A percentile compares a stretch with the other conserved stretches of the same genome.
Conservation (phyloP, 2,888 invertebrate genomes). For the Auanema freiburgensis region DNA sequence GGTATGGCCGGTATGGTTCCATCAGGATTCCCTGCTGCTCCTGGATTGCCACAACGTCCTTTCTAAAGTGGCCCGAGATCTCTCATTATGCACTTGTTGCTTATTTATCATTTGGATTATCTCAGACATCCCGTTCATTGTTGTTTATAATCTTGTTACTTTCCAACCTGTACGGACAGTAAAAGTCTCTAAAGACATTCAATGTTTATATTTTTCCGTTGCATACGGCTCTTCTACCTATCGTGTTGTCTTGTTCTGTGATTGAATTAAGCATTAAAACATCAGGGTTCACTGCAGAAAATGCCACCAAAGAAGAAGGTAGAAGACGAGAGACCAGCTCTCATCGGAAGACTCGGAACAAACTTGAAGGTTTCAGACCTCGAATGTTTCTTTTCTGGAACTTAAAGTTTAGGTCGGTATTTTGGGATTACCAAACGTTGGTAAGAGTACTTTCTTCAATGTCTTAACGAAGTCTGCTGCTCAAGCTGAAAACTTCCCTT, state of each 20-base stretch:
- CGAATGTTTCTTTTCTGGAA: neutral
- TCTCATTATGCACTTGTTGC: conserved; percentile 4
- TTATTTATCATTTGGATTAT: neutral
- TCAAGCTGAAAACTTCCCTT: conserved; percentile 97
- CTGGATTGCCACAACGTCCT: conserved; percentile 70
- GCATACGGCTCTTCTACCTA: neutral
- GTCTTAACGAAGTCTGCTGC: conserved; percentile 95
- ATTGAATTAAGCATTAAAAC: neutral
- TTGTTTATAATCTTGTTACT: no score
- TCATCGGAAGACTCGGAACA: conserved; percentile 60
- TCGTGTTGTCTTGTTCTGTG: conserved; percentile 3
- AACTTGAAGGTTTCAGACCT: conserved; percentile 53
- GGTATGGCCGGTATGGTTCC: conserved; percentile 26
- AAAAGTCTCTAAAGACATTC: no score
- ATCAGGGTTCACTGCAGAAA: neutral
- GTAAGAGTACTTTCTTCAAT: conserved; percentile 99
- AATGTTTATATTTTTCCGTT: neutral
- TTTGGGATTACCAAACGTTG: conserved; percentile 88
- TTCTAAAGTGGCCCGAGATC: conserved; percentile 26
- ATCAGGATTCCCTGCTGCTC: conserved; percentile 72
- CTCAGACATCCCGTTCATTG: neutral
- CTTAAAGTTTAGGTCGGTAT: conserved; percentile 73
- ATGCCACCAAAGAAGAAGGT: conserved; percentile 78
- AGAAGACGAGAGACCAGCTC: conserved; percentile 78
- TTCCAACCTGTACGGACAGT: no score